Evolutionary conservation across 1,140 invertebrate species (phyloP).

Genomic region (Drosophila baimaii): DNA sequence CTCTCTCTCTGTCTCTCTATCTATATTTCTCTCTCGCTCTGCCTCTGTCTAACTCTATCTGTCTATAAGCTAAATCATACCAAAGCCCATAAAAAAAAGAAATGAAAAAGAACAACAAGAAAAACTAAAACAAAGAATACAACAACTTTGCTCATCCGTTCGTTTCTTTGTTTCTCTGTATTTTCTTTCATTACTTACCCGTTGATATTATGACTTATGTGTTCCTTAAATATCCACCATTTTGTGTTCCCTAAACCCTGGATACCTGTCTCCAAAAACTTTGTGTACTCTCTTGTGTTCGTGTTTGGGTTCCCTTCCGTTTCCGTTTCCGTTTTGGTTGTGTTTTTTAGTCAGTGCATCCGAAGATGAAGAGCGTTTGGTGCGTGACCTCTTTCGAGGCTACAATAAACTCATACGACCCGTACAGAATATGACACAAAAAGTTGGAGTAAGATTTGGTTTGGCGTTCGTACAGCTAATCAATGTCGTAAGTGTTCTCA

Average conservation of each 20-base stretch:
- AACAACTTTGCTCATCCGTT: slow-evolving; percentile 75
- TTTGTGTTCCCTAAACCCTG: neutral
- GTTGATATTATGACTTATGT: slow-evolving; percentile 25
- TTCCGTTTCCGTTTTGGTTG: slow-evolving; percentile 32
- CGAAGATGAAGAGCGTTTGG: slow-evolving; percentile 97
- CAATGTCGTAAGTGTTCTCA: slow-evolving; percentile 94
- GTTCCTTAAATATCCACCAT: too few relatives aligned
- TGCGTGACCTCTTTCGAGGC: slow-evolving; percentile 97
- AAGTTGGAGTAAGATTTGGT: slow-evolving; percentile 97
- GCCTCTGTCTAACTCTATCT: slow-evolving; percentile 48
- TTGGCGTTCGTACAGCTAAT: slow-evolving; percentile 99
- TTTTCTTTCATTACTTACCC: slow-evolving; percentile 48
- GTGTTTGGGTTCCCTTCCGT: neutral
- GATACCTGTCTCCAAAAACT: neutral
- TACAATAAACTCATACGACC: slow-evolving; percentile 99
- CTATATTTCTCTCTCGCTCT: slow-evolving; percentile 31
- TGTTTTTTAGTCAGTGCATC: slow-evolving; percentile 82
- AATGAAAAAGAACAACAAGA: slow-evolving; percentile 55
- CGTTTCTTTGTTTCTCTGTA: slow-evolving; percentile 66
- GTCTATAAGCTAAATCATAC: slow-evolving; percentile 65
- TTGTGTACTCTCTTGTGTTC: neutral
- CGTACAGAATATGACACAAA: slow-evolving; percentile 98
- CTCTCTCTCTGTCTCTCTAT: slow-evolving; percentile 23
- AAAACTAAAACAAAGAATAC: slow-evolving; percentile 58
- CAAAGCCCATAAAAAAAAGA: slow-evolving; percentile 60